Evolutionary conservation across 2,797 vertebrate genomes (phyloP).

Genomic region (Dipus sagitta): DNA sequence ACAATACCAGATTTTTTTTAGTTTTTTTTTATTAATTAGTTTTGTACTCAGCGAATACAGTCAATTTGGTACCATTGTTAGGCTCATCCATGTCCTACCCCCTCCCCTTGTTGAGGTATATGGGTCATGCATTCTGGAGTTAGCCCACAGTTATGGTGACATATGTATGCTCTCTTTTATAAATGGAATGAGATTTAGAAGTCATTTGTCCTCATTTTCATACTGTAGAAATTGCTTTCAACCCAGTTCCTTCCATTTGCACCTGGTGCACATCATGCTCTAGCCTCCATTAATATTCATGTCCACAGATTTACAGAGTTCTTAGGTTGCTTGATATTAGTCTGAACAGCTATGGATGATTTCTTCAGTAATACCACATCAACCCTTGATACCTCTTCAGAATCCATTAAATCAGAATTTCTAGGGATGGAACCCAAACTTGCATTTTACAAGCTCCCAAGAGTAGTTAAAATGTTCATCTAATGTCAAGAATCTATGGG

Average conservation of each 20-base stretch:
- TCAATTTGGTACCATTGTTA: no score
- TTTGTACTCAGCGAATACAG: no score
- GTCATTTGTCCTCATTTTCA: constrained; percentile 18
- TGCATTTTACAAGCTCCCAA: neutral
- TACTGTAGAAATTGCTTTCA: constrained; percentile 10
- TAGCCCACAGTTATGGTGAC: no score
- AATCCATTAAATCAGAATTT: constrained; percentile 50
- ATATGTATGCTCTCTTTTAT: constrained; percentile 50
- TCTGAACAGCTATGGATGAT: neutral
- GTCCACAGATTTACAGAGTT: neutral
- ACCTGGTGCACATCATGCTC: neutral
- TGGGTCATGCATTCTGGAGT: no score
- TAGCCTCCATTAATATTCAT: neutral
- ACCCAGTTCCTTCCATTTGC: neutral
- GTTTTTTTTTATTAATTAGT: no score
- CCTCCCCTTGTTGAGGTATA: no score
- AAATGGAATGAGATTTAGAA: constrained; percentile 30
- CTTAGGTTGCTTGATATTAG: neutral
- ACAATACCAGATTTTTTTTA: constrained; percentile 13
- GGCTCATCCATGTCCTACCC: no score
- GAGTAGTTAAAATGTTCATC: constrained; percentile 51
- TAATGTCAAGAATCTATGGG: constrained; percentile 12
- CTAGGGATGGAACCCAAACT: constrained; percentile 6
- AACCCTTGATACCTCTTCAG: constrained; percentile 7
- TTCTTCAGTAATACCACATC: constrained; percentile 17